These are phyloP conservation scores for Chaetogeoica ovagalla DNA, from an alignment of 2,888 invertebrate genomes.

Conservation along the genomic window DNA sequence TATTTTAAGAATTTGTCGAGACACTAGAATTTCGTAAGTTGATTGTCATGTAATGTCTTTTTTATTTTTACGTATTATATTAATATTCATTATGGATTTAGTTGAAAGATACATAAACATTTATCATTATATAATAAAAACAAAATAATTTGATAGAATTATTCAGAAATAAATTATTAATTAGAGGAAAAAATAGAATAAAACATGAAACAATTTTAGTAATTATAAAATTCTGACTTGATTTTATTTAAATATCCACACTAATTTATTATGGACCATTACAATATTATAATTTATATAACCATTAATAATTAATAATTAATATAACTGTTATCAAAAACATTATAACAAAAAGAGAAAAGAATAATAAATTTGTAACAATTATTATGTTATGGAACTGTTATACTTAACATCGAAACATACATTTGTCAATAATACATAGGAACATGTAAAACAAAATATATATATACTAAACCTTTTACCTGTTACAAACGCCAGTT, in stretches of 20 bases:
- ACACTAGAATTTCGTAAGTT: too few relatives aligned
- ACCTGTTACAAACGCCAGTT: background rate
- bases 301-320: too few relatives aligned
- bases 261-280: too few relatives aligned
- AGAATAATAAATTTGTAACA: background rate
- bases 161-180: background rate
- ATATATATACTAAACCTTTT: conserved; percentile 43
- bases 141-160: background rate
- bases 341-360: background rate
- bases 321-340: background rate
- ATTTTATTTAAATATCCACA: too few relatives aligned
- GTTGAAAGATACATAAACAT: too few relatives aligned
- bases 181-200: background rate
- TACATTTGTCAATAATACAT: conserved; percentile 9
- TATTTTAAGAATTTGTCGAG: too few relatives aligned
- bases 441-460: conserved; percentile 45
- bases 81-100: too few relatives aligned
- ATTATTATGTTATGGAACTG: conserved; percentile 5
- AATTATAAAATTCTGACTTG: background rate
- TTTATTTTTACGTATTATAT: too few relatives aligned
- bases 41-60: too few relatives aligned
- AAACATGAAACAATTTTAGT: background rate
- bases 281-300: too few relatives aligned
- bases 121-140: background rate
- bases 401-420: conserved; percentile 6